phyloP scores from a whole-genome alignment of 2,888 invertebrate genomes.

The Pyrrhia umbra region DNA sequence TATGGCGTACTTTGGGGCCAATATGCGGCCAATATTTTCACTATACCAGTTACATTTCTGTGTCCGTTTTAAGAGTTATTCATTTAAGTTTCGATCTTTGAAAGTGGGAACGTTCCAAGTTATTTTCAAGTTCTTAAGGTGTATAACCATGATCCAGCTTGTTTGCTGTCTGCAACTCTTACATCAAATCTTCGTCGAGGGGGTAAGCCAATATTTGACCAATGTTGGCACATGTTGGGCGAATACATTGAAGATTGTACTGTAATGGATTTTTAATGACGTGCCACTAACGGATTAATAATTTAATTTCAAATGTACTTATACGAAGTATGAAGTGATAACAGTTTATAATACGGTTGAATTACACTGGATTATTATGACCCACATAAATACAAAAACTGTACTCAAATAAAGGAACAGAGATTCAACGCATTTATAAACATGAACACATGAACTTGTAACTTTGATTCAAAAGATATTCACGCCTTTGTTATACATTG shows the following conservation, averaged over 20 bases:
- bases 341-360: neutral
- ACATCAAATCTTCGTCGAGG: neutral
- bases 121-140: neutral
- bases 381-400: no score
- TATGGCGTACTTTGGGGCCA: conserved; percentile 33
- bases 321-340: conserved; percentile 11
- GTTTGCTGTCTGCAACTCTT: neutral
- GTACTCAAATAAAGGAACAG: no score
- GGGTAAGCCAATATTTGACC: conserved; percentile 27
- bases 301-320: conserved; percentile 10
- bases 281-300: conserved; percentile 9
- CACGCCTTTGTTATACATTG: neutral
- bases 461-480: neutral
- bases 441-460: neutral
- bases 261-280: conserved; percentile 53
- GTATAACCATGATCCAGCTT: neutral
- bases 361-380: neutral
- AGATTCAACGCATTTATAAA: no score
- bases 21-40: conserved; percentile 24
- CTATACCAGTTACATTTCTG: neutral
- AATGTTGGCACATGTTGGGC: conserved; percentile 11
- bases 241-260: conserved; percentile 12
- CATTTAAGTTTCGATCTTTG: neutral
- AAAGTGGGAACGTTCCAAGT: neutral
- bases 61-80: neutral